Evolutionary conservation across 2,797 vertebrate genomes (phyloP).

Genomic region (Falco cherrug): DNA sequence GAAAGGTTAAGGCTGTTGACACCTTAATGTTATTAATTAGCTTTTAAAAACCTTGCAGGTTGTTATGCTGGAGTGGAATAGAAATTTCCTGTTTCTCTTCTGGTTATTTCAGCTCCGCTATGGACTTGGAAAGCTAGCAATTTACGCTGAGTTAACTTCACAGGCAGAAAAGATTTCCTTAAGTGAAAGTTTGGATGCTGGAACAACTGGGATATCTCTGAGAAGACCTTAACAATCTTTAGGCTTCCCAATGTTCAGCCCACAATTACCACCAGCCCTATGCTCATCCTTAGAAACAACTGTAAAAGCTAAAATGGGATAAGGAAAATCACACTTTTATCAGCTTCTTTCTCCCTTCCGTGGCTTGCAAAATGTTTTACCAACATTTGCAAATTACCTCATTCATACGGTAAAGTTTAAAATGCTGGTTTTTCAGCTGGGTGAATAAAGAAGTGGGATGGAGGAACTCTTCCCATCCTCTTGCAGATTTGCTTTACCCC

Average conservation of each 20-base stretch:
- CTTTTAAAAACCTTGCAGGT: neutral
- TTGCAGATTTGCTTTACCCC: neutral
- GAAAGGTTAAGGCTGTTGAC: conserved; percentile 12
- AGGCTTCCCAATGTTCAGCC: neutral
- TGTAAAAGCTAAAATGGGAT: neutral
- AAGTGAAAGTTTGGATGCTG: neutral
- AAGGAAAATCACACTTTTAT: neutral
- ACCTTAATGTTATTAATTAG: neutral
- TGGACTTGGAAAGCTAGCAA: neutral
- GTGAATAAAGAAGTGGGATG: neutral
- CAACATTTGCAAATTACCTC: neutral
- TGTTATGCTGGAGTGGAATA: neutral
- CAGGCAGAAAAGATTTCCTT: neutral
- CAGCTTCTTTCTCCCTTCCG: neutral
- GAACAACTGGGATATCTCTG: neutral
- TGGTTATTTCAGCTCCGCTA: neutral
- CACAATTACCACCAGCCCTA: neutral
- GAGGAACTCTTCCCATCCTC: neutral
- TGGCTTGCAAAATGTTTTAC: neutral
- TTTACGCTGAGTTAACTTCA: neutral
- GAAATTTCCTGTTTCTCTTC: neutral
- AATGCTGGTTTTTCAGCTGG: neutral
- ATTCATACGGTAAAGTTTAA: neutral
- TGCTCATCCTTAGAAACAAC: neutral
- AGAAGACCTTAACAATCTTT: neutral